Conservation (phyloP, 2,888 invertebrate genomes). For the Lingula anatina region DNA sequence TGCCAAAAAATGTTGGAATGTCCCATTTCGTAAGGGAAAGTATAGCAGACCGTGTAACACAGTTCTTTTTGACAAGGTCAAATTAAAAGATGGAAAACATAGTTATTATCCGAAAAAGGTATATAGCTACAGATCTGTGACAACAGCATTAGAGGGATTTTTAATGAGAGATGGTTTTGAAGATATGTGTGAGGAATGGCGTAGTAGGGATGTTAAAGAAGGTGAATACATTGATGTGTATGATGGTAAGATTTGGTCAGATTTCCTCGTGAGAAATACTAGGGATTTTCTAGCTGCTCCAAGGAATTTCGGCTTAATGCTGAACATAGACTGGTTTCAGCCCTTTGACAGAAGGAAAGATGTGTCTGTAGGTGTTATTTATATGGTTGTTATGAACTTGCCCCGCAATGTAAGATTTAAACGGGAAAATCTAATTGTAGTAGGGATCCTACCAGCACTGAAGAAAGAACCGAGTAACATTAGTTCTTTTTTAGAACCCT, state of each 20-base stretch:
- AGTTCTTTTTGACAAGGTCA: too few species aligned
- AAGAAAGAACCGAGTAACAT: too few species aligned
- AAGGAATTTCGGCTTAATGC: not conserved
- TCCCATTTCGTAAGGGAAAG: too few species aligned
- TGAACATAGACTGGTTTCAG: not conserved
- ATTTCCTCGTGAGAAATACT: not conserved
- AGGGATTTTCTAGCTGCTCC: not conserved
- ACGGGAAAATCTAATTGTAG: not conserved
- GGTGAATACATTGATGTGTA: too few species aligned
- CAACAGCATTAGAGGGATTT: not conserved
- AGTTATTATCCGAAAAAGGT: too few species aligned
- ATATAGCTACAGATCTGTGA: not conserved
- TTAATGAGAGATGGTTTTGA: not conserved
- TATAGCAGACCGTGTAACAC: too few species aligned
- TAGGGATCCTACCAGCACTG: too few species aligned
- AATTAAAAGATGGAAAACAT: too few species aligned
- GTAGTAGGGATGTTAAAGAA: too few species aligned
- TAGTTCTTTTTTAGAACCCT: too few species aligned
- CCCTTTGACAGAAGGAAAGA: not conserved
- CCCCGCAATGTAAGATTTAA: not conserved
- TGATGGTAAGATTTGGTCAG: not conserved
- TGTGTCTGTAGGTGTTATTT: not conserved
- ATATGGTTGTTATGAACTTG: not conserved
- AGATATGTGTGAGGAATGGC: not conserved
- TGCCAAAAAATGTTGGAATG: too few species aligned